Conservation (phyloP, 2,797 vertebrate genomes). For the Anas bernieri region DNA sequence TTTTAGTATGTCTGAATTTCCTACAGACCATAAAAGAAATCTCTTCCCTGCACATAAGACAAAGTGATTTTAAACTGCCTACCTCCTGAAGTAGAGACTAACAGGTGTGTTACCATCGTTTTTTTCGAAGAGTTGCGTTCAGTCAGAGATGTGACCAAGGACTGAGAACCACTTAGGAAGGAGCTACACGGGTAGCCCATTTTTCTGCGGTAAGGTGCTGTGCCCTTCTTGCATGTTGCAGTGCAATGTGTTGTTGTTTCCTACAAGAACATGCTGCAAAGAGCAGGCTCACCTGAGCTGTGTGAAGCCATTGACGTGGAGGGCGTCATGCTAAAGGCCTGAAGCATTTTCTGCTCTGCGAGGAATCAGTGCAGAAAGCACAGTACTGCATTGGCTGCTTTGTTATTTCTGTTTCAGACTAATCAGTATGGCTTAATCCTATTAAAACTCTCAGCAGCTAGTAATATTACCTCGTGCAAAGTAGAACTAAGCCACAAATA, state of each 20-base stretch:
- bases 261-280: neutral
- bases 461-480: neutral
- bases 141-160: neutral
- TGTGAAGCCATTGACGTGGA: fast-evolving
- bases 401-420: neutral
- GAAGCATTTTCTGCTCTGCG: neutral
- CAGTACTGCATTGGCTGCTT: neutral
- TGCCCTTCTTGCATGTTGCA: neutral
- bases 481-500: neutral
- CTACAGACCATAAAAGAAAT: neutral
- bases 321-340: fast-evolving
- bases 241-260: neutral
- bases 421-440: neutral
- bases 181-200: neutral
- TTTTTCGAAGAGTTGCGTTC: neutral
- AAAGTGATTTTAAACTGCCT: neutral
- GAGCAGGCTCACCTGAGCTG: neutral
- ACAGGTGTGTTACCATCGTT: fast-evolving
- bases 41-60: neutral
- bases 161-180: neutral
- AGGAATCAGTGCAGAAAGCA: neutral
- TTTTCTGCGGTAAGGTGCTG: neutral
- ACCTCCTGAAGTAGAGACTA: neutral
- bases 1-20: neutral
- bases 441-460: neutral